Evolutionary conservation across 1,140 invertebrate genomes (phyloP).

Genomic region (Macrobrachium rosenbergii): DNA sequence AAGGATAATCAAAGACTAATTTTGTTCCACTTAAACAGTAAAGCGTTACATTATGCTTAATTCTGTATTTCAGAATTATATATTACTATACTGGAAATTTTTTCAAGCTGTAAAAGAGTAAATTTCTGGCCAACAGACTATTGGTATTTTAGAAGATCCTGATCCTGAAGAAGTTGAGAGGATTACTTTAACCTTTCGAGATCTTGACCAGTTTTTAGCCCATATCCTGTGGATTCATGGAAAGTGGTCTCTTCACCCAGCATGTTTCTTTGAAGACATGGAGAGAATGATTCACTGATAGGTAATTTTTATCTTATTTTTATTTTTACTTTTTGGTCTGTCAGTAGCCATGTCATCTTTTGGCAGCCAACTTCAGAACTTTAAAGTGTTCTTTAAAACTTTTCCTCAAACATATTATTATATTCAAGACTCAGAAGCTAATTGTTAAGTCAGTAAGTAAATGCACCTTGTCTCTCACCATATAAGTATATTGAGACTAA

Average conservation of each 20-base stretch:
- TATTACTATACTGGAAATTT: not conserved
- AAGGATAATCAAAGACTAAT: no score
- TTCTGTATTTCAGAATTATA: no score
- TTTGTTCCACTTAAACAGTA: no score
- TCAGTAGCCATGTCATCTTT: not conserved
- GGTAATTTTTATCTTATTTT: constrained; percentile 14
- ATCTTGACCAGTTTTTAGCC: constrained; percentile 85
- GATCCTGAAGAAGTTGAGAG: constrained; percentile 31
- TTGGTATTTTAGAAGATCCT: not conserved
- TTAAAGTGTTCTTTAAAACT: not conserved
- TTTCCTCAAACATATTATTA: not conserved
- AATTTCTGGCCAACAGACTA: not conserved
- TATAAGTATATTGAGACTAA: no score
- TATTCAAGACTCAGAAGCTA: not conserved
- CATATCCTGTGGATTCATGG: constrained; percentile 93
- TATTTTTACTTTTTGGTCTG: not conserved
- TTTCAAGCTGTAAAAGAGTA: not conserved
- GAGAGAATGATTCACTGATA: constrained; percentile 67
- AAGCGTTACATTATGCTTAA: no score
- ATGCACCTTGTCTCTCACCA: not conserved
- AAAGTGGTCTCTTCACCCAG: constrained; percentile 84
- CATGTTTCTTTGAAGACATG: constrained; percentile 75
- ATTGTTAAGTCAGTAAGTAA: not conserved
- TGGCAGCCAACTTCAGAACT: not conserved
- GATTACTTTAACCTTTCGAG: constrained; percentile 78